Conservation (phyloP, 2,888 invertebrate genomes). For the Tridacna gigas region DNA sequence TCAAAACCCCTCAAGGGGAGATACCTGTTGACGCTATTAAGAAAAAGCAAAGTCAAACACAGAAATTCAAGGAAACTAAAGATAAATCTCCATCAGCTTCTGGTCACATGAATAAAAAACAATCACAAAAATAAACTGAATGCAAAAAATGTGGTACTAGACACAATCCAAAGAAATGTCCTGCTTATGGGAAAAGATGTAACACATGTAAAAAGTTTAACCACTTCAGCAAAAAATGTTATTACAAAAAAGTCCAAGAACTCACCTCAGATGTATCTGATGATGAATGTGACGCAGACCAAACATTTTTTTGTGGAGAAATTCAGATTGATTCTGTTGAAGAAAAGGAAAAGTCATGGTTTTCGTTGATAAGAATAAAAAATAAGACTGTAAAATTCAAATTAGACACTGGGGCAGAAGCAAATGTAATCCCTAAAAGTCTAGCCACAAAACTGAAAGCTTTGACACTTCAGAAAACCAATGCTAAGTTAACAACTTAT, state of each 20-base stretch:
- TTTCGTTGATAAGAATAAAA: constrained; percentile 23
- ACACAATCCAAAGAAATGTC: constrained; percentile 38
- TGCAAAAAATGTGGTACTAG: constrained; percentile 36
- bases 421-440: constrained; percentile 43
- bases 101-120: not conserved
- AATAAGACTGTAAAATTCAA: constrained; percentile 39
- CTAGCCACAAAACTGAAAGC: constrained; percentile 18
- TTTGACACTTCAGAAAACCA: constrained; percentile 15
- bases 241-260: not conserved
- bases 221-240: constrained; percentile 36
- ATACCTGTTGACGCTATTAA: not conserved
- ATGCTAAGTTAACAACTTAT: constrained; percentile 11
- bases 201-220: constrained; percentile 26
- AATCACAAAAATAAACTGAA: not conserved
- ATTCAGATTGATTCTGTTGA: not conserved
- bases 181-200: constrained; percentile 51
- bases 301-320: constrained; percentile 7
- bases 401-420: constrained; percentile 50
- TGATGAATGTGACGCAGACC: not conserved
- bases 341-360: constrained; percentile 26
- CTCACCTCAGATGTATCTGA: not conserved
- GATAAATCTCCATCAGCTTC: not conserved
- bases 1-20: constrained; percentile 11
- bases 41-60: not conserved
- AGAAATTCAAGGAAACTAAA: not conserved